Conservation (phyloP, 2,797 vertebrate species). For the Oreochromis mossambicus region DNA sequence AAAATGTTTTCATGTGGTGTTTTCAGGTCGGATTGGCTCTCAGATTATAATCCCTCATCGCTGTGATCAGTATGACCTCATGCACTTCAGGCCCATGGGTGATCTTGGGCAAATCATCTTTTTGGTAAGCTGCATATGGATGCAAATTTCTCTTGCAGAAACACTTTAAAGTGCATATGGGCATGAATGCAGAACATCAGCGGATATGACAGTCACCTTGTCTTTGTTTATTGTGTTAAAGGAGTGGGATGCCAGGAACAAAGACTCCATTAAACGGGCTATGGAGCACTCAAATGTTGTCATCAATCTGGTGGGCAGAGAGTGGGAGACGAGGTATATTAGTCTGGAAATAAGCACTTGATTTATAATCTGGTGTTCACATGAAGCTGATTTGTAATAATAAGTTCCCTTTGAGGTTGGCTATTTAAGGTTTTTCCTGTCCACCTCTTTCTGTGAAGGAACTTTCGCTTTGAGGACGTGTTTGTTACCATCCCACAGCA, state of each 20-base stretch:
- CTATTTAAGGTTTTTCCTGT: no score
- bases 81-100: slow-evolving; percentile 91
- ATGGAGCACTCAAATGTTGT: slow-evolving; percentile 90
- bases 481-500: slow-evolving; percentile 85
- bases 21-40: slow-evolving; percentile 88
- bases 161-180: not conserved
- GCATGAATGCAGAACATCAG: not conserved
- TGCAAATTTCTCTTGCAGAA: not conserved
- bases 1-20: not conserved
- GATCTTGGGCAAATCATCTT: slow-evolving; percentile 94
- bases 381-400: accelerated
- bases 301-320: slow-evolving; percentile 91
- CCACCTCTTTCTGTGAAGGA: slow-evolving; percentile 70
- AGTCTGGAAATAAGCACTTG: not conserved
- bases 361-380: not conserved
- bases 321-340: slow-evolving; percentile 91
- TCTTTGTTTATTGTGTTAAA: slow-evolving; percentile 41
- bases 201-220: not conserved
- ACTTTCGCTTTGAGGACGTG: slow-evolving; percentile 86
- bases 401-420: not conserved
- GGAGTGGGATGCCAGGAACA: slow-evolving; percentile 90
- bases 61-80: slow-evolving; percentile 88
- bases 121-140: slow-evolving; percentile 71
- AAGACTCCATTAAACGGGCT: slow-evolving; percentile 84
- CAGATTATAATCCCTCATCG: slow-evolving; percentile 90